Base-by-base conservation (phyloP, 2,797 vertebrate species). In the Otus scops region DNA sequence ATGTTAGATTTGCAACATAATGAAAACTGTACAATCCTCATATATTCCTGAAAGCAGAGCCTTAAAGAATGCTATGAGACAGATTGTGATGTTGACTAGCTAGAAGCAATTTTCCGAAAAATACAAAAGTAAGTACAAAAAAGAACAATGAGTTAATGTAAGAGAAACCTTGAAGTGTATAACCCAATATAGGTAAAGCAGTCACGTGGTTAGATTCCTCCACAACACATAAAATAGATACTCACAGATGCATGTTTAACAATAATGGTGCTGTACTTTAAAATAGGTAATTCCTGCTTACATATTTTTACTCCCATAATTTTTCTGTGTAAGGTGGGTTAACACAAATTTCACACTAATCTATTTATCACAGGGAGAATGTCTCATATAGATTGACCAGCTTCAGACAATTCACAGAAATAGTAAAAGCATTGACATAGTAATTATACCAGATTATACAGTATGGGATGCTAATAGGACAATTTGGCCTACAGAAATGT, bases 261-360 rank as follows among this genome's bases (percentile, higher is more conserved):
- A 88, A 54, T 24, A 56, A 34, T 45, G 8, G 80, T 48, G 9
- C 5, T 74, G 22, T 84, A 74, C 34, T 93, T 88, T 47, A 74
- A 95, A 93, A 88, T 4, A 79, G 48, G 24, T 80, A 76, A 74
- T 74, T 88, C 60, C 65, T 81, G 43, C 38, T 65, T 74, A 68
- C 1, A 7, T 57, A 43, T 89, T 89, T 61, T 93, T 47, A 28
- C 5, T 9, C 5, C 11, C 38, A 27, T 69, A 57, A 15, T 75
- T 77, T 45, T 95, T 30, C 48, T 6, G 4, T 39, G 30, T 70
- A 68, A 81, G 3, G 59, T 74, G 64, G 45, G 76, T 88, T 94
- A 89, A 83, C 21, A 81, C 30, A 83, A 93, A 70, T 83, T 96
- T 85, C 71, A 83, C n/a, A 59, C 36, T 88, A 92, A 93, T 90